Evolutionary conservation across 1,140 invertebrate species (phyloP), one percentile per base, ranked within the genome.

Genomic region (Spodoptera litura): DNA sequence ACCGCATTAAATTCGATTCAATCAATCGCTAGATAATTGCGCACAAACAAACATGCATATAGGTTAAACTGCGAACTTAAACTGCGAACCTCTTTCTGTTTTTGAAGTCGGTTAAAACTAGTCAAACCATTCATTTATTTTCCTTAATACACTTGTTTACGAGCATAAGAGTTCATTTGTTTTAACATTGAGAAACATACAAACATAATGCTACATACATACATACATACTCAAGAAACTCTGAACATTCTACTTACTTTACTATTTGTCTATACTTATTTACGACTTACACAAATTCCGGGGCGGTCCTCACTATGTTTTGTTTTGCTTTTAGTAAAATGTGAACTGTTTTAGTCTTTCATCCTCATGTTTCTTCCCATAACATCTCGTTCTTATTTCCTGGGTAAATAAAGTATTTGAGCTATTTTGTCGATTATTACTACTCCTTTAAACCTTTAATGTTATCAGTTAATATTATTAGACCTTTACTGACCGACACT

Each of bases 81-180:
- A 20, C 20, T 20, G 20, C 20, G 1, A 20, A 20, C 20, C 20
- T 20, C 20, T 20, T 20, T 20, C 20, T 20, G 20, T 20, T 20
- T 20, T 20, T 20, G 20, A 20, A 20, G 20, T 20, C 20, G 20
- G 20, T 20, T 20, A 31, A 31, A 31, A 31, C 31, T 31, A 31
- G 31, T 31, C 38, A 20, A 49, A 44, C 64, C 6, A 15, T n/a
- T 27, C 1, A 20, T 11, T 27, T 9, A 27, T 59, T 59, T 27
- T 59, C 10, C 56, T 27, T 11, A 25, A 58, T 8, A 10, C 2
- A 59, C 27, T 61, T 35, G 27, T 61, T 61, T 49, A 64, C 61
- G 38, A 20, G 35, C 61, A 64, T 64, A 6, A 61, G 11, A 61
- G 11, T 31, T 61, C 58, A 61, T 61, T 61, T 61, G 27, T 31